These are phyloP conservation scores for Cerastis leucographa DNA, from an alignment of 2,888 invertebrate genomes.

Conservation along the genomic window DNA sequence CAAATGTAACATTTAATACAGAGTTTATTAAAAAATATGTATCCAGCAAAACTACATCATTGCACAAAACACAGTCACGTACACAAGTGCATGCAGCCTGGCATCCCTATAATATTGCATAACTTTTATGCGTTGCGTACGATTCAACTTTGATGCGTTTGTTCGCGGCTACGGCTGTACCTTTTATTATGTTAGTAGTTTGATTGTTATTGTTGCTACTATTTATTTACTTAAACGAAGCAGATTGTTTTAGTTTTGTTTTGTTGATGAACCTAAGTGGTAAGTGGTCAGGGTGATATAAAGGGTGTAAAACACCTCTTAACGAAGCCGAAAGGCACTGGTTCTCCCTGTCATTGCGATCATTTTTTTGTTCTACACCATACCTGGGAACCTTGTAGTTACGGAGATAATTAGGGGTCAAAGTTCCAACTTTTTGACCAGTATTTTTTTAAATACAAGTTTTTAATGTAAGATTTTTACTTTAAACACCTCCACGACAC, in stretches of 20 bases:
- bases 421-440: too few species aligned
- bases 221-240: background rate
- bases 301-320: too few species aligned
- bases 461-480: too few species aligned
- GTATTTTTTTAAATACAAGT: too few species aligned
- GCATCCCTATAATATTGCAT: slow-evolving; percentile 67
- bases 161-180: slow-evolving; percentile 57
- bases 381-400: too few species aligned
- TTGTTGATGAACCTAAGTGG: background rate
- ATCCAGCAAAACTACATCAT: slow-evolving; percentile 27
- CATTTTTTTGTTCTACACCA: too few species aligned
- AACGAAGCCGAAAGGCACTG: too few species aligned
- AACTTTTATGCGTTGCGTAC: slow-evolving; percentile 68
- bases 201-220: slow-evolving; percentile 19
- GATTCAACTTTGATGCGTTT: slow-evolving; percentile 69
- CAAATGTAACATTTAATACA: background rate
- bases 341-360: too few species aligned
- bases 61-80: slow-evolving; percentile 40
- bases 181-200: slow-evolving; percentile 12
- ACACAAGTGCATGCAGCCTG: slow-evolving; percentile 46
- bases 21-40: background rate
- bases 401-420: too few species aligned
- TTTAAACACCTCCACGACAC: too few species aligned
- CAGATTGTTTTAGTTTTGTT: background rate
- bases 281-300: background rate